These are phyloP conservation scores for Apogon talboti DNA, from an alignment of 2,797 vertebrate species.

Conservation along the genomic window DNA sequence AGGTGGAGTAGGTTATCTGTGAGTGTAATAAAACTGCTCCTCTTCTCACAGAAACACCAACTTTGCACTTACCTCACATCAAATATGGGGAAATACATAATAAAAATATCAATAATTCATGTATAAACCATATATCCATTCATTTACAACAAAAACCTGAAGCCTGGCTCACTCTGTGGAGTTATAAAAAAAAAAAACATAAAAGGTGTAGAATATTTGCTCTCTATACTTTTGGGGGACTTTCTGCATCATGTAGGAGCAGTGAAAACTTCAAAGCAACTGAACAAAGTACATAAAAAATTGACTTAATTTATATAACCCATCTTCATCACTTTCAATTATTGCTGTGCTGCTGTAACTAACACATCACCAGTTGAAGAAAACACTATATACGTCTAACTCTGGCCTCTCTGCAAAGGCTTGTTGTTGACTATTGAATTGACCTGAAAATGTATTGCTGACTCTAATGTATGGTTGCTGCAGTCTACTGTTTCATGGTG, in stretches of 20 bases:
- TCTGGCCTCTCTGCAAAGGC: not conserved
- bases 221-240: not conserved
- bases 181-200: not conserved
- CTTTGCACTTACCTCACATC: not conserved
- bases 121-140: not conserved
- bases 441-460: no score
- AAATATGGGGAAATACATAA: not conserved
- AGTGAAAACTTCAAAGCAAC: not conserved
- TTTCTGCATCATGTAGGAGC: slow-evolving; percentile 33
- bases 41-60: slow-evolving; percentile 4
- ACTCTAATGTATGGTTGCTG: no score
- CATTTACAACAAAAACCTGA: not conserved
- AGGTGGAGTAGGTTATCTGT: not conserved
- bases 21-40: not conserved
- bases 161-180: not conserved
- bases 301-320: slow-evolving; percentile 14
- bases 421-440: no score
- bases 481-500: no score
- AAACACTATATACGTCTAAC: not conserved
- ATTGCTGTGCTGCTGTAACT: no score
- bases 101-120: not conserved
- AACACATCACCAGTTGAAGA: no score
- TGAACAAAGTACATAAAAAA: slow-evolving; percentile 18
- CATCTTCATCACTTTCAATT: no score
- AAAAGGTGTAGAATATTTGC: not conserved